These are phyloP conservation scores for Lacerta bilineata DNA, from an alignment of 2,797 vertebrate genomes.

Conservation along the genomic window DNA sequence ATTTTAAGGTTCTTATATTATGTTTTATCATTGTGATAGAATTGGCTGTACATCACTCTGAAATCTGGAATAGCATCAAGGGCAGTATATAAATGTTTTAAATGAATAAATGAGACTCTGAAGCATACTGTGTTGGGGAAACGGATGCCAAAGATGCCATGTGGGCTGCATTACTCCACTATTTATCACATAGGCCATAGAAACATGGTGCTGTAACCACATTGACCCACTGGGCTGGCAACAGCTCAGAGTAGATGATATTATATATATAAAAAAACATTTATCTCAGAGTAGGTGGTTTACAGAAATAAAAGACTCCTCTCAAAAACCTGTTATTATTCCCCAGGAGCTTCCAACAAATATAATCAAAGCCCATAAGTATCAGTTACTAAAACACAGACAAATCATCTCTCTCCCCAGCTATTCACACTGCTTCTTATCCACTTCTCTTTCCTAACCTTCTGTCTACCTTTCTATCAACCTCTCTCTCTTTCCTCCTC, in stretches of 20 bases:
- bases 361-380: constrained; percentile 60
- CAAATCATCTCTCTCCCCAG: constrained; percentile 73
- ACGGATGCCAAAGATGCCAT: background rate
- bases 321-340: constrained; percentile 61
- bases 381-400: constrained; percentile 60
- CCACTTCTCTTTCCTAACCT: constrained; percentile 74
- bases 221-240: constrained; percentile 4
- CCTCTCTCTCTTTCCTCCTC: constrained; percentile 63
- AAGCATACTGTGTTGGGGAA: background rate
- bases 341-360: constrained; percentile 43
- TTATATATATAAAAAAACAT: constrained; percentile 37
- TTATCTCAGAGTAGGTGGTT: constrained; percentile 24
- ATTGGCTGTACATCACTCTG: background rate
- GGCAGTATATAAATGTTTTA: background rate
- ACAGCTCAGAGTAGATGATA: constrained; percentile 9
- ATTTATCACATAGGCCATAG: background rate
- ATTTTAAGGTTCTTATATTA: background rate
- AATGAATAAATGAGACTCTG: background rate
- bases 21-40: background rate
- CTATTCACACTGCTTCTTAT: constrained; percentile 70
- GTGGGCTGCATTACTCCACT: background rate
- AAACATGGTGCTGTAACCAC: constrained; percentile 13
- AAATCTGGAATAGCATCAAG: background rate
- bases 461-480: constrained; percentile 69
- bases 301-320: constrained; percentile 49